Base-by-base conservation (phyloP, 2,888 invertebrate species). In the Idaea straminata region DNA sequence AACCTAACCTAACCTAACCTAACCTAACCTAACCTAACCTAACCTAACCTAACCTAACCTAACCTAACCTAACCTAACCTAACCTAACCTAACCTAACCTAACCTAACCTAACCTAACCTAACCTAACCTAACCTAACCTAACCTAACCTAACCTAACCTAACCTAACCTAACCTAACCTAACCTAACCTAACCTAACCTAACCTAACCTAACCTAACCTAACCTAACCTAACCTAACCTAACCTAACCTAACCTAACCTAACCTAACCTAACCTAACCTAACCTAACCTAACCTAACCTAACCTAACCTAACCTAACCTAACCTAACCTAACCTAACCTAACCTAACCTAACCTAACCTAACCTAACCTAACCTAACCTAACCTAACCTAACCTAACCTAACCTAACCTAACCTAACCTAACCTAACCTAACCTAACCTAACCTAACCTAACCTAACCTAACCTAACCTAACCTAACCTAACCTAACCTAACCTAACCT, bases 121-220 rank as follows among this genome's bases (percentile, higher is more conserved):
- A 63, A 64, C 64, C 64, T 63, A 63, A 71, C 67, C 61, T 67
- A 67, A 69, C 70, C 69, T 68, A 69, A 69, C 69, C 69, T 68
- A 57, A 57, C 57, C 57, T 57, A 57, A 57, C 57, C 59, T 62
- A 68, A 67, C 71, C 72, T 71, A 72, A 72, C 70, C 70, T 72
- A 70, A 70, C 72, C 72, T 69, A 69, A 69, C 72, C 72, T 70
- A 73, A 71, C 72, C 71, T 71, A 71, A 73, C 71, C 71, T 71
- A 71, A 72, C 70, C 70, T 70, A 69, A 70, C 67, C 69, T 67
- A 69, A 70, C 69, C 70, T 69, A 72, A 70, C 71, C 70, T 69
- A 70, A 69, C 72, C 68, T 69, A 70, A 68, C 72, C 69, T 68
- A 72, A 69, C 70, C 69, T 68, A 69, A 68, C 69, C 70, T 68